A percentile compares a stretch with the other conserved stretches of the same genome.
Evolutionary conservation across 2,113 vertebrate genomes (phyloP).

Genomic region (Sorex araneus): DNA sequence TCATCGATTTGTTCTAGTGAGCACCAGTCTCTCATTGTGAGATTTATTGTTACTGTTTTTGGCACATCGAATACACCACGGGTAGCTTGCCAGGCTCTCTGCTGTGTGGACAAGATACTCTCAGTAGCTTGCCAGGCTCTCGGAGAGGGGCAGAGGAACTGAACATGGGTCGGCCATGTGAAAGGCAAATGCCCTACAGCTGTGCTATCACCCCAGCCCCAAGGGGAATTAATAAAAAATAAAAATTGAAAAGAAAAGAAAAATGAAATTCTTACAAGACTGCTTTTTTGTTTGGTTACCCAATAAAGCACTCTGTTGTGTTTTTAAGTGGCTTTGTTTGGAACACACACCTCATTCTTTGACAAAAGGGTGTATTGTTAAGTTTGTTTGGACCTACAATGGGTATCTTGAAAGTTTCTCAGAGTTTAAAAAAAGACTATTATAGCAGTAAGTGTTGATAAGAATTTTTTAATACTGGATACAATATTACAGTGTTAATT

Average conservation of each 20-base stretch:
- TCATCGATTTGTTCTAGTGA: no score
- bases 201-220: no score
- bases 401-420: conserved; percentile 68
- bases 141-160: no score
- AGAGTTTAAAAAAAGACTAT: conserved; percentile 58
- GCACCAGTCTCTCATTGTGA: no score
- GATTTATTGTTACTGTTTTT: no score
- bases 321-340: conserved; percentile 68
- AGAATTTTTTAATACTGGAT: conserved; percentile 61
- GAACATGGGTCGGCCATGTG: no score
- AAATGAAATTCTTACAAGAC: conserved; percentile 27
- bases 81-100: no score
- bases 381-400: conserved; percentile 46
- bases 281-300: conserved; percentile 25
- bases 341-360: conserved; percentile 56
- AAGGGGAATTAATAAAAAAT: no score
- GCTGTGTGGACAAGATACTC: no score
- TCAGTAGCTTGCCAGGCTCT: no score
- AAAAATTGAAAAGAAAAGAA: conserved; percentile 29
- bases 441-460: conserved; percentile 75
- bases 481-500: conserved; percentile 76
- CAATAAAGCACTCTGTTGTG: conserved; percentile 58
- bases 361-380: conserved; percentile 61
- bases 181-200: no score
- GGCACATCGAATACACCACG: no score